Base-by-base conservation (phyloP, 2,888 invertebrate genomes). In the Nephrocerus scutellatus region DNA sequence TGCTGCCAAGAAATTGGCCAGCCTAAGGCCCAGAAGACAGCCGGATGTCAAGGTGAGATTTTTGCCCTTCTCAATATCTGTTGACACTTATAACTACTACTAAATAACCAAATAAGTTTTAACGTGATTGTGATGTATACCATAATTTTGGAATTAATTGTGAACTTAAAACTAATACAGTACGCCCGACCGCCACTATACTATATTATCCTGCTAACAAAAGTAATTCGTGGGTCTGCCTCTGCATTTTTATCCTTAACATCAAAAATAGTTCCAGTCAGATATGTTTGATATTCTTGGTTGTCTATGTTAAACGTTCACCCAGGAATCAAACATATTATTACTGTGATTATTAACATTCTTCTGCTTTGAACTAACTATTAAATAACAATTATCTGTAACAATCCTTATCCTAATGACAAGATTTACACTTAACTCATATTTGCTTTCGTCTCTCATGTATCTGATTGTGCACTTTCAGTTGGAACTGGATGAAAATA, bases 231-330 rank as follows among this genome's bases (percentile, higher is more conserved):
- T n/a, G n/a, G n/a, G n/a, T n/a, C n/a, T n/a, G n/a, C n/a, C n/a
- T n/a, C n/a, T n/a, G n/a, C n/a, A n/a, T n/a, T n/a, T n/a, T n/a
- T n/a, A n/a, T n/a, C n/a, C n/a, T n/a, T n/a, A n/a, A n/a, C n/a
- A n/a, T n/a, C 30, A 40, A 30, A 50, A 56, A 62, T 57, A 55
- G 54, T 75, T 74, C 72, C 83, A 74, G 80, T 85, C 72, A 95
- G 96, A 97, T 97, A 97, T 97, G 97, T 97, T 97, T 97, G 96
- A 95, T 97, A 97, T 96, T 96, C 96, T 97, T 97, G 97, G 96
- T 97, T 95, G 92, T 89, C 75, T 73, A 68, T 60, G 73, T 72
- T 72, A 61, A 73, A 57, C 54, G 59, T 62, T 83, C 91, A 89
- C 91, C 95, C 95, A 82, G 88, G 89, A 92, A 88, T 92, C 92